phyloP scores from a whole-genome alignment of 2,888 invertebrate species.

The Sesamia inferens region DNA sequence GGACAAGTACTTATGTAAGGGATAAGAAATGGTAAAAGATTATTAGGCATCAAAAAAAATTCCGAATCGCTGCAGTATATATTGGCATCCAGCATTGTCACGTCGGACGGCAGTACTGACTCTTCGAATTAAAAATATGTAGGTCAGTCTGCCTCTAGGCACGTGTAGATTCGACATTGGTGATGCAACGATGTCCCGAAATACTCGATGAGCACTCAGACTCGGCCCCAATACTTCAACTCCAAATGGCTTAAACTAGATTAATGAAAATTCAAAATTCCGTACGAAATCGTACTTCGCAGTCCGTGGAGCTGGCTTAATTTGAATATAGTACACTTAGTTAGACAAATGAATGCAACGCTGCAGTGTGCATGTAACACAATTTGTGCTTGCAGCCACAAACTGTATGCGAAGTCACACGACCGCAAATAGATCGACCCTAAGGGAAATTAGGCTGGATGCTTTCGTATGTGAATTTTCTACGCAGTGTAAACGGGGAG shows the following conservation, averaged over 20 bases:
- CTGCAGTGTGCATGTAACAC: background rate
- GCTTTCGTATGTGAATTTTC: background rate
- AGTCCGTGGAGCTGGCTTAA: background rate
- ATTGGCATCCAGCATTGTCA: background rate
- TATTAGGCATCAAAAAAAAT: background rate
- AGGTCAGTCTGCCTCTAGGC: background rate
- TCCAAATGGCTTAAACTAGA: background rate
- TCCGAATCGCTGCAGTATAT: background rate
- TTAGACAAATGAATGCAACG: slow-evolving; percentile 5
- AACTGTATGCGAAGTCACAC: slow-evolving; percentile 19
- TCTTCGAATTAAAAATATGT: background rate
- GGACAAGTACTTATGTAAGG: no score
- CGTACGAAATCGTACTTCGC: background rate
- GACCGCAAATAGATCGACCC: slow-evolving; percentile 20
- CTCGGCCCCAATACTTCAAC: background rate
- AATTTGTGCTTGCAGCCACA: slow-evolving; percentile 16
- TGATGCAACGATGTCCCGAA: background rate
- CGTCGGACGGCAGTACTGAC: background rate
- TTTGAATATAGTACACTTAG: slow-evolving; percentile 4
- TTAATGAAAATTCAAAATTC: background rate
- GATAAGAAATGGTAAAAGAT: no score
- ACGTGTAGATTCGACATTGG: background rate
- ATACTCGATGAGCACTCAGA: background rate
- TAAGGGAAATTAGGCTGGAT: slow-evolving; percentile 15
- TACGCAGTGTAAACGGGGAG: background rate